Base-by-base conservation (phyloP, 2,888 invertebrate genomes). In the Agriopis aurantiaria region DNA sequence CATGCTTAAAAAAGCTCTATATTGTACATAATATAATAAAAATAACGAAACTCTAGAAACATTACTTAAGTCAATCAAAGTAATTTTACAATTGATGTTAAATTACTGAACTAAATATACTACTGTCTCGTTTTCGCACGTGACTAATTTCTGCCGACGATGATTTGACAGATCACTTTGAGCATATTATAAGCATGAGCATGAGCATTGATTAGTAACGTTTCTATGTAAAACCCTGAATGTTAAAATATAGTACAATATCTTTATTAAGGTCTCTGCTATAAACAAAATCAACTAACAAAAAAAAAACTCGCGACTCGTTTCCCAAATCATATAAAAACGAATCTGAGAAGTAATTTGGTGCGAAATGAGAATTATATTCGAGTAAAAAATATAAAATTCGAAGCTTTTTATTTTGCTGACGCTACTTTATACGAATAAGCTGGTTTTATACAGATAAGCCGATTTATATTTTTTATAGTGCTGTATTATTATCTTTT, bases 371-470 rank as follows among this genome's bases (percentile, higher is more conserved):
- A 59, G 53, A 53, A 58, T 53, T 64, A 53, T 14, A 66, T 56
- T 68, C 17, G 17, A 45, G 51, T 63, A 59, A 68, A 68, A 65
- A 62, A 63, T 49, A 52, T 45, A 52, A 46, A 17, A 57, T 58
- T 33, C 61, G 63, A 46, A 55, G 61, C 40, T 52, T 60, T 69
- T 71, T 70, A 57, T 72, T 80, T 76, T 88, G 88, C 87, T 76
- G 80, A 85, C 91, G 72, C 72, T 93, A 89, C 92, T 78, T 83
- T 74, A 84, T 84, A 83, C 83, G 87, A 87, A 89, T 91, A 89
- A 93, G 91, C 91, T 85, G 90, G 92, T 91, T 92, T 93, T 91
- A 92, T 91, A 92, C 81, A 92, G 93, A 93, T 93, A 93, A 94
- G 93, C 93, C 91, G 93, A 92, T 93, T 94, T 89, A 88, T 90